phyloP scores from a whole-genome alignment of 2,888 invertebrate species.

The Smittia sp. region DNA sequence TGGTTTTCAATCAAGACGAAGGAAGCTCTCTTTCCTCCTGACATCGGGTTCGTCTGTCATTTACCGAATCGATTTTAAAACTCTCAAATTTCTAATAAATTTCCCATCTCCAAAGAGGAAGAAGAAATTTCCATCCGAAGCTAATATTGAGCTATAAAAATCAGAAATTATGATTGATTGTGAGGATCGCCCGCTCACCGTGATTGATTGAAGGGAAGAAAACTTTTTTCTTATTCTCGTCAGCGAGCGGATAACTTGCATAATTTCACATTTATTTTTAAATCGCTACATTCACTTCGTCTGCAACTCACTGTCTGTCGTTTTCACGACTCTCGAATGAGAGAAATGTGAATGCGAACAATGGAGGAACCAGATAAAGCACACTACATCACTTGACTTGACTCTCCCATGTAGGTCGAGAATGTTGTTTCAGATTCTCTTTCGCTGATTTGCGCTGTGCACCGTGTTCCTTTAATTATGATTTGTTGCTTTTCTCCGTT shows the following conservation, averaged over 20 bases:
- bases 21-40: background rate
- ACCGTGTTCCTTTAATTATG: slow-evolving; percentile 18
- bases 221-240: background rate
- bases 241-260: background rate
- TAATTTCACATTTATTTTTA: background rate
- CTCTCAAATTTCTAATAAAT: slow-evolving; percentile 10
- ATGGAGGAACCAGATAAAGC: slow-evolving; percentile 5
- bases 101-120: background rate
- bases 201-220: background rate
- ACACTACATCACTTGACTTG: slow-evolving; percentile 9
- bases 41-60: background rate
- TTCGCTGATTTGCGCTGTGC: background rate
- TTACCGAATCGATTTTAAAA: slow-evolving; percentile 10
- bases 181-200: background rate
- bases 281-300: background rate
- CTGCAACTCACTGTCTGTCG: background rate
- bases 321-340: background rate
- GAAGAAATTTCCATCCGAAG: background rate
- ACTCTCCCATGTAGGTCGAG: slow-evolving; percentile 21
- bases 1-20: slow-evolving; percentile 4
- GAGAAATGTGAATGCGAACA: background rate
- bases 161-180: slow-evolving; percentile 7
- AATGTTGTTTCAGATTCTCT: background rate
- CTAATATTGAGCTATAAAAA: slow-evolving; percentile 16
- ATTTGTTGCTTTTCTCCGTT: background rate